Evolutionary conservation across 1,140 invertebrate genomes (phyloP).

Genomic region (Zaprionus davidi): DNA sequence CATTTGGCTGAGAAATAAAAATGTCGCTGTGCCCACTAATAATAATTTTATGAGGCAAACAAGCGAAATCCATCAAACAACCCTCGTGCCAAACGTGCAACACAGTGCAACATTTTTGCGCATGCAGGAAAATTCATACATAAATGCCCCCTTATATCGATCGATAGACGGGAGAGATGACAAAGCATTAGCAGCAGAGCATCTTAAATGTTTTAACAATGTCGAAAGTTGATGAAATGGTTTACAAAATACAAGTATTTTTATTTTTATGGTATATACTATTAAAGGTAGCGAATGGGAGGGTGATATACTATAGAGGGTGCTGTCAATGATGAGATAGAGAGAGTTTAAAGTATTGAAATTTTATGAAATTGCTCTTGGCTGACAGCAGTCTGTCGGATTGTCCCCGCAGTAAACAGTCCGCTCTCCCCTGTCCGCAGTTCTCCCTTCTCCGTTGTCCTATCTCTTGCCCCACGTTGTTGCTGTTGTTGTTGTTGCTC

Average conservation of each 20-base stretch:
- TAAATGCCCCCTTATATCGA: conserved; percentile 16
- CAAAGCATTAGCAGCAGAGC: neutral
- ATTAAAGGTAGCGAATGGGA: neutral
- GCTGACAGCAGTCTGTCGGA: conserved; percentile 14
- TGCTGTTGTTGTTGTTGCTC: conserved; percentile 20
- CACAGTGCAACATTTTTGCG: conserved; percentile 27
- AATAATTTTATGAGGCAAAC: conserved; percentile 37
- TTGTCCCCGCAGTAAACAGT: neutral
- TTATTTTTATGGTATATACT: neutral
- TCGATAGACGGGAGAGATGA: conserved; percentile 1
- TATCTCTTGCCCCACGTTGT: conserved; percentile 4
- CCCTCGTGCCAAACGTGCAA: conserved; percentile 17
- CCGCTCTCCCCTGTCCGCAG: neutral
- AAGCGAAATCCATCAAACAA: conserved; percentile 25
- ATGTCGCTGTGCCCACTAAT: conserved; percentile 21
- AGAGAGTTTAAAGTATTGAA: conserved; percentile 37
- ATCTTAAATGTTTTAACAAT: neutral
- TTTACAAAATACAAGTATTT: neutral
- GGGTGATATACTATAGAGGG: neutral
- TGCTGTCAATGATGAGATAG: conserved; percentile 7
- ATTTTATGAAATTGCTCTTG: conserved; percentile 27
- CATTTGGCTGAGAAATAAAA: conserved; percentile 42
- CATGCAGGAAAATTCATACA: conserved; percentile 16
- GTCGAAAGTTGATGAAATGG: neutral
- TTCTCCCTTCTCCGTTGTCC: neutral